Conservation (phyloP, 2,797 vertebrate genomes). For the Macroramphosus scolopax region DNA sequence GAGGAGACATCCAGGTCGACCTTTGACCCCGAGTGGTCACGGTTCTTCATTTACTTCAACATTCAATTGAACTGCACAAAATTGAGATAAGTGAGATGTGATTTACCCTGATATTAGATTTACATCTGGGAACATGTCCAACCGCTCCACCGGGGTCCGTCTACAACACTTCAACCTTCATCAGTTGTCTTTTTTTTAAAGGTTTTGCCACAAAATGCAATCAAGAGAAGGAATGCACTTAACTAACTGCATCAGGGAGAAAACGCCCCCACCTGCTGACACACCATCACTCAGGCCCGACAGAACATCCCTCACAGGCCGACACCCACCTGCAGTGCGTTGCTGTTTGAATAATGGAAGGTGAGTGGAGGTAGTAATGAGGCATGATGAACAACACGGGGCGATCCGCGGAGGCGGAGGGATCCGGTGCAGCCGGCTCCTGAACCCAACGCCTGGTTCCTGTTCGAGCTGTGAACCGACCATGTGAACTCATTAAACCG, state of each 20-base stretch:
- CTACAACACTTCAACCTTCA: too few relatives aligned
- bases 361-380: constrained; percentile 44
- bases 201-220: constrained; percentile 32
- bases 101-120: too few relatives aligned
- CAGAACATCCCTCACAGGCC: constrained; percentile 30
- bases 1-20: constrained; percentile 6
- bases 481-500: constrained; percentile 49
- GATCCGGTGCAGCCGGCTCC: constrained; percentile 23
- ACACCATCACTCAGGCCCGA: constrained; percentile 9
- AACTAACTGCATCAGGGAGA: constrained; percentile 3
- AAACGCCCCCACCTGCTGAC: background rate
- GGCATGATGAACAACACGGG: constrained; percentile 47
- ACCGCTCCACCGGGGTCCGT: too few relatives aligned
- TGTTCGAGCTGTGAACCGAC: constrained; percentile 30
- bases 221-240: constrained; percentile 40
- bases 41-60: too few relatives aligned
- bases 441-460: constrained; percentile 31
- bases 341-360: constrained; percentile 30
- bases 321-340: constrained; percentile 16
- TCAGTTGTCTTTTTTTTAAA: constrained; percentile 46
- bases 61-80: too few relatives aligned
- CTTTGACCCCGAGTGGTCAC: too few relatives aligned
- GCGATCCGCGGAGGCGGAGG: constrained; percentile 17
- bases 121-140: too few relatives aligned
- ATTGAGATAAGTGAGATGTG: too few relatives aligned